Evolutionary conservation across 2,888 invertebrate genomes (phyloP), one percentile per base, ranked within the genome.

Genomic region (Allacma fusca): DNA sequence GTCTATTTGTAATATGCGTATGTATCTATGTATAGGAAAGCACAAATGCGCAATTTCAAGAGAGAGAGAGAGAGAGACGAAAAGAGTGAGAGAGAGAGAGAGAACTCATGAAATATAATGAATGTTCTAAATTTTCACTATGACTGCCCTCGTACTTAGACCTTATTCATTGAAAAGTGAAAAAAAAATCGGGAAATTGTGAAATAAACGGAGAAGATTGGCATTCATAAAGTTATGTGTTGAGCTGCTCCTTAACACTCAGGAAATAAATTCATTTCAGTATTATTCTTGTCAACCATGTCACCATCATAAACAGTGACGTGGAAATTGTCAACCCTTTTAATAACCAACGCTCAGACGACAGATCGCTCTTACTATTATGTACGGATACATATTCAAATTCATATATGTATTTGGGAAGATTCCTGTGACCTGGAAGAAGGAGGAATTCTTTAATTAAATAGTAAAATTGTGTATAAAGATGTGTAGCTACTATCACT

Each of bases 91-190:
- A 50, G 16, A 50, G 50, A 50, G 50, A 50, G 19, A 57, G 21
- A 28, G 12, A 62, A 64, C 40, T 73, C 29, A 21, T 24, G 62
- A 73, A 62, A 73, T 73, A 62, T 73, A 73, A 62, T 73, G 62
- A 73, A 73, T 62, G 72, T 62, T 72, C 59, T 57, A 73, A 73
- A 73, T 73, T 62, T 73, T 73, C 72, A 72, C 62, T 72, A 70
- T 70, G 50, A 72, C 21, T 28, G 65, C 29, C 26, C 24, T 26
- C 19, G 4, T 29, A 19, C 65, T 26, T 65, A 65, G n/a, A 29
- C 26, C 24, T 65, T 65, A 19, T 26, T 28, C 65, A 65, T 26
- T 26, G 21, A 34, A 34, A 9, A 34, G 34, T 7, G 34, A 9
- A 34, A 34, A 34, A 34, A 34, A 34, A 7, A 34, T 9, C 5